A percentile compares a stretch with the other conserved stretches of the same genome.
phyloP scores from a whole-genome alignment of 2,888 invertebrate genomes.

The Lasioglossum marginatum region DNA sequence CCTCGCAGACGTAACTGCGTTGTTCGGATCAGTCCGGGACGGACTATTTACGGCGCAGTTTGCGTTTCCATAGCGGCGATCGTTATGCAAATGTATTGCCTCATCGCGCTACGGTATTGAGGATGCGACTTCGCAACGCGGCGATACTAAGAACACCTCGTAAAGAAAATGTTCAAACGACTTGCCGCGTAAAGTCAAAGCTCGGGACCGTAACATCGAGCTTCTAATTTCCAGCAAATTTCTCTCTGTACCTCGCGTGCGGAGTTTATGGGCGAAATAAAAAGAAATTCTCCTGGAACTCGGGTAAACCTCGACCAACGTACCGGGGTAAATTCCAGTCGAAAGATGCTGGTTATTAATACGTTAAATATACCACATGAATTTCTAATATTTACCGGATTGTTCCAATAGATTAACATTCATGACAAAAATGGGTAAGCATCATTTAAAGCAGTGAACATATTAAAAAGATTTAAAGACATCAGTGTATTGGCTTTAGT shows the following conservation, averaged over 20 bases:
- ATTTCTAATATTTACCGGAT: not conserved
- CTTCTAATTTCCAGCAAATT: not conserved
- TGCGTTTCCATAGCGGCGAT: conserved; percentile 14
- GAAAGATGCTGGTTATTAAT: not conserved
- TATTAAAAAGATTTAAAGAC: no score
- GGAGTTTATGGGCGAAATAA: not conserved
- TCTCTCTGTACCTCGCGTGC: not conserved
- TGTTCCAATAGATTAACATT: not conserved
- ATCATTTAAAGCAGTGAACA: no score
- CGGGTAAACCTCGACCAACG: not conserved
- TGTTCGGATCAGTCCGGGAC: conserved; percentile 4
- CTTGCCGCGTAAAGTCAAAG: not conserved
- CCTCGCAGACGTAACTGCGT: conserved; percentile 23
- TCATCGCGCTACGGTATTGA: conserved; percentile 28
- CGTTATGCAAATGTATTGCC: conserved; percentile 52
- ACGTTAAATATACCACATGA: not conserved
- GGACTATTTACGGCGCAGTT: conserved; percentile 43
- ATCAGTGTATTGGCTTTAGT: no score
- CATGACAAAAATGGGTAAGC: no score
- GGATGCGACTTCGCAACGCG: not conserved
- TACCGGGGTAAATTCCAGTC: not conserved
- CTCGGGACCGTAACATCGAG: not conserved
- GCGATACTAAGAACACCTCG: not conserved
- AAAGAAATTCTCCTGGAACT: not conserved
- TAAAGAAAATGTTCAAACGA: conserved; percentile 19